phyloP scores from a whole-genome alignment of 64 coral and sea anemone genomes.

The Hydrozoanthus tunicans region DNA sequence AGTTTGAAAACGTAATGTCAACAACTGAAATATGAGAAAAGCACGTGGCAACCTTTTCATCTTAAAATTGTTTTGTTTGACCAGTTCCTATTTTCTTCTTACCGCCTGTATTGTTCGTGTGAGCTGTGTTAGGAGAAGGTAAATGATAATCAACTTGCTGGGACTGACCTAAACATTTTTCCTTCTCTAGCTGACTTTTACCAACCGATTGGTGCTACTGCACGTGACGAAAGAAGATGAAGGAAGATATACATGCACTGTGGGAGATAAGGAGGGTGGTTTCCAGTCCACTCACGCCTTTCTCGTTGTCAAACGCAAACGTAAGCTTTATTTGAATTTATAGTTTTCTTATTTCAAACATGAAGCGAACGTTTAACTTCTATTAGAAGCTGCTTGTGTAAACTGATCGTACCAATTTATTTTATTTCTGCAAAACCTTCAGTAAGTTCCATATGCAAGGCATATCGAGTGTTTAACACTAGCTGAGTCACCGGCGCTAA shows the following conservation, averaged over 20 bases:
- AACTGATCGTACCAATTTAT: no score
- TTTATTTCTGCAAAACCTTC: not conserved
- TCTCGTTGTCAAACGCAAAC: conserved; percentile 21
- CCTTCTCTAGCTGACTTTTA: not conserved
- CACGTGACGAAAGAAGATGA: conserved; percentile 29
- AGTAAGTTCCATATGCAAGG: not conserved
- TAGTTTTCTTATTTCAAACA: not conserved
- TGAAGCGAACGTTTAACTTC: not conserved
- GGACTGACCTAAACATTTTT: not conserved
- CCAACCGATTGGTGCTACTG: conserved; percentile 11
- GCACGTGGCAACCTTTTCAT: no score
- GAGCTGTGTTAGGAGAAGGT: no score
- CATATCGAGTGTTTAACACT: not conserved
- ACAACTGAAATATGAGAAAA: no score
- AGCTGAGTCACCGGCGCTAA: not conserved
- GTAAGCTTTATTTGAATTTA: not conserved
- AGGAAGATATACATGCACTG: conserved; percentile 39
- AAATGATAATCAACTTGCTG: not conserved
- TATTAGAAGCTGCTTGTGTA: no score
- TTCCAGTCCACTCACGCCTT: conserved; percentile 31
- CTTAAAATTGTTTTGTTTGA: no score
- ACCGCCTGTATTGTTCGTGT: no score
- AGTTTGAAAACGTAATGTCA: no score
- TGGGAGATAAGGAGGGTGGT: not conserved
- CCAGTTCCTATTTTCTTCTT: no score